These are phyloP conservation scores for Calameuta filiformis DNA, from an alignment of 2,888 invertebrate species.

Conservation along the genomic window DNA sequence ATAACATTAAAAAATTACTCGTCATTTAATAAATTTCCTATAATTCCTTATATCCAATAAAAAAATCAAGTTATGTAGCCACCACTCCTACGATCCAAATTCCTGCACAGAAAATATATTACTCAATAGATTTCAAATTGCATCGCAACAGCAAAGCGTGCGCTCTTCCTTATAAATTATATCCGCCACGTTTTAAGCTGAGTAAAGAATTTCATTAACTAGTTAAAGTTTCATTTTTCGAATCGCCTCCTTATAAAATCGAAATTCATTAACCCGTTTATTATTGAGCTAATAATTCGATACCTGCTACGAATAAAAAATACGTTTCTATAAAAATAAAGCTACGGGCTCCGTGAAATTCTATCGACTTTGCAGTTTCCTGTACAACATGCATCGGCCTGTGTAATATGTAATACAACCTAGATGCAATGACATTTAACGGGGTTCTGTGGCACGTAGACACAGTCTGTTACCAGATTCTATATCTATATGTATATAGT, in stretches of 20 bases:
- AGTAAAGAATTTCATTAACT: background rate
- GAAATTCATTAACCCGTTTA: background rate
- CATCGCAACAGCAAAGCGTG: background rate
- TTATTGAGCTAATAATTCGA: background rate
- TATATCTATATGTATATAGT: background rate
- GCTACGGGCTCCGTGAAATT: background rate
- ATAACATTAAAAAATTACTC: background rate
- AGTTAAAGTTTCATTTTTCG: background rate
- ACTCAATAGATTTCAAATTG: background rate
- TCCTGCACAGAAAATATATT: background rate
- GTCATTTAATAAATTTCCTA: background rate
- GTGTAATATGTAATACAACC: slow-evolving; percentile 19
- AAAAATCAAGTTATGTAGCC: background rate
- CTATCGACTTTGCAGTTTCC: slow-evolving; percentile 6
- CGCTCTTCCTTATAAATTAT: background rate
- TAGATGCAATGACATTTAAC: slow-evolving; percentile 23
- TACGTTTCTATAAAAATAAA: background rate
- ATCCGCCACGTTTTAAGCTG: background rate
- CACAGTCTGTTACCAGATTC: background rate
- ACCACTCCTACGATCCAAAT: background rate
- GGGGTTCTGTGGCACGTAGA: slow-evolving; percentile 8
- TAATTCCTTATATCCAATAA: background rate
- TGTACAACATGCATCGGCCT: slow-evolving; percentile 11
- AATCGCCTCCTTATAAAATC: background rate
- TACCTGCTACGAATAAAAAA: background rate